These are phyloP conservation scores for Pipistrellus pipistrellus DNA, from an alignment of 2,797 vertebrate species.

Conservation along the genomic window DNA sequence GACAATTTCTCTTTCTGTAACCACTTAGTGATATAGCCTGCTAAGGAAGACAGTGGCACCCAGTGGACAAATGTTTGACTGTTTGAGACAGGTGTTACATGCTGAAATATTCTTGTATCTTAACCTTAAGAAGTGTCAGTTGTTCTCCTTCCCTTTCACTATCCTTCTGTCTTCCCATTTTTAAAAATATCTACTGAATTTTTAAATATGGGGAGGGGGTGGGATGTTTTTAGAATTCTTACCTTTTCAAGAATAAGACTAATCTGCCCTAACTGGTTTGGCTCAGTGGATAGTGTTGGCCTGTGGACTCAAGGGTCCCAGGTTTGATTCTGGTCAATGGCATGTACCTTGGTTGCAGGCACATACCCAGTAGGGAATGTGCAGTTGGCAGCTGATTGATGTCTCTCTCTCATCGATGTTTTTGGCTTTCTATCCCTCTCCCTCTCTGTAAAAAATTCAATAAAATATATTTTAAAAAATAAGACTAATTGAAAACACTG, in stretches of 20 bases:
- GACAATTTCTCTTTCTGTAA: not conserved
- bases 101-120: slow-evolving; percentile 8
- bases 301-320: no score
- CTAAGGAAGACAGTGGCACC: slow-evolving; percentile 80
- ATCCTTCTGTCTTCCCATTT: not conserved
- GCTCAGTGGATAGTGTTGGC: no score
- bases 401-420: no score
- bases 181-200: not conserved
- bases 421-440: no score
- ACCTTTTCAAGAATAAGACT: slow-evolving; percentile 35
- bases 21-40: not conserved
- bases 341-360: no score
- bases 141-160: not conserved
- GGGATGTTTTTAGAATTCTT: not conserved
- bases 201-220: not conserved
- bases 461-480: not conserved
- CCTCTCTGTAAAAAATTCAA: no score
- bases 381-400: no score
- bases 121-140: not conserved
- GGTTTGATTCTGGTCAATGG: no score
- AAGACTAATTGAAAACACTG: not conserved
- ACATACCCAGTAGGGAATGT: no score
- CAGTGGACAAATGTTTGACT: slow-evolving; percentile 78
- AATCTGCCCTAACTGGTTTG: not conserved
- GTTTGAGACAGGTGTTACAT: slow-evolving; percentile 48